Evolutionary conservation across 2,113 vertebrate genomes (phyloP).

Genomic region (Dipodomys spectabilis): DNA sequence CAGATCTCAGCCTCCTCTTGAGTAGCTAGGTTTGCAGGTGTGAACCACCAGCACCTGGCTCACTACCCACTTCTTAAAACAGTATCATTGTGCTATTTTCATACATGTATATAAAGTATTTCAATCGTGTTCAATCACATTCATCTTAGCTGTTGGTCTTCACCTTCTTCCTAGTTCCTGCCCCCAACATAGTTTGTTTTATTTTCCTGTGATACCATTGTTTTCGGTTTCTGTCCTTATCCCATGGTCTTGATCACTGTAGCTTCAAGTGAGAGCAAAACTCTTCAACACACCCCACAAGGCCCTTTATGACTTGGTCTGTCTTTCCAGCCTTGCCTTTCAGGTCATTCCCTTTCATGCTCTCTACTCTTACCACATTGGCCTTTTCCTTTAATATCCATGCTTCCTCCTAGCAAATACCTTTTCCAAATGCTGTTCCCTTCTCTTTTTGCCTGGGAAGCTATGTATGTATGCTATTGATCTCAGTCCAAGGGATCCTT

Average conservation of each 20-base stretch:
- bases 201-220: too few species aligned
- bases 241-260: neutral
- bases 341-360: neutral
- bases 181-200: too few species aligned
- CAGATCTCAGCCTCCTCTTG: too few species aligned
- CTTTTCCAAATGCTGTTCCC: neutral
- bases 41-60: too few species aligned
- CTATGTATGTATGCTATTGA: neutral
- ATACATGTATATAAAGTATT: too few species aligned
- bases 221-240: too few species aligned
- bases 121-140: too few species aligned
- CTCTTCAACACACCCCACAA: neutral
- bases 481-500: neutral
- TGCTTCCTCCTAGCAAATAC: neutral
- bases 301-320: neutral
- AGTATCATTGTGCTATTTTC: too few species aligned
- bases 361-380: neutral
- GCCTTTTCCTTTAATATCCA: neutral
- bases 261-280: constrained; percentile 1
- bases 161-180: too few species aligned
- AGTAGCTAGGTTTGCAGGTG: too few species aligned
- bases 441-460: neutral
- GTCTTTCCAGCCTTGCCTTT: neutral
- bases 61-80: too few species aligned
- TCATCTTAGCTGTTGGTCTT: too few species aligned